Evolutionary conservation across 2,888 invertebrate species (phyloP).

Genomic region (Tetheella fluctuosa): DNA sequence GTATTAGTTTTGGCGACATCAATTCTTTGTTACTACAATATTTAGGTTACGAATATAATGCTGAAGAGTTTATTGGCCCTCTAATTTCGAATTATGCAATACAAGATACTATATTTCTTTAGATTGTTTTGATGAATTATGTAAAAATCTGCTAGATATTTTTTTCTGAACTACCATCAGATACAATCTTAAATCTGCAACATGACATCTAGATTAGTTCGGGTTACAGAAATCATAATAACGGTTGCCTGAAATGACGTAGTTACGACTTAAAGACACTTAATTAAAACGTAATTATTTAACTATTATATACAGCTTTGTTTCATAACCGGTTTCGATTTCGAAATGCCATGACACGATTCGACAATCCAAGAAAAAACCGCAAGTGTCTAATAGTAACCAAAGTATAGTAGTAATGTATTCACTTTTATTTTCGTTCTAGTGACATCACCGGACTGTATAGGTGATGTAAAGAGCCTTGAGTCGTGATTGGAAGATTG

Average conservation of each 20-base stretch:
- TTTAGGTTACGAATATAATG: background rate
- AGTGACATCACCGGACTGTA: constrained; percentile 17
- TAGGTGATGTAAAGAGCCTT: constrained; percentile 19
- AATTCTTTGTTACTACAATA: background rate
- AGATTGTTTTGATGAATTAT: background rate
- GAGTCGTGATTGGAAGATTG: constrained; percentile 16
- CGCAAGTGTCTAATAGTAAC: constrained; percentile 12
- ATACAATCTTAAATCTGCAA: no score
- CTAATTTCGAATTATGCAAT: background rate
- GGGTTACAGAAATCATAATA: no score
- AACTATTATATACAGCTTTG: constrained; percentile 6
- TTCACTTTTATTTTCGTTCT: constrained; percentile 38
- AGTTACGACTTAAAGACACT: background rate
- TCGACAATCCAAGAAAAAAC: constrained; percentile 6
- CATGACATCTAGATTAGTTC: no score
- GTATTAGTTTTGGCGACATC: background rate
- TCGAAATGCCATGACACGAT: background rate
- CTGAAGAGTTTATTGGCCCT: background rate
- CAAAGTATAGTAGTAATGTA: constrained; percentile 23
- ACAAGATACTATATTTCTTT: background rate
- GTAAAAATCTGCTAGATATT: no score
- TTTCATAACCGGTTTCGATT: background rate
- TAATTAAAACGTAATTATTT: constrained; percentile 4
- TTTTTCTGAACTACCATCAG: no score
- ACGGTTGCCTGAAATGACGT: background rate